Evolutionary conservation across 2,797 vertebrate genomes (phyloP).

Genomic region (Setipinna tenuifilis): DNA sequence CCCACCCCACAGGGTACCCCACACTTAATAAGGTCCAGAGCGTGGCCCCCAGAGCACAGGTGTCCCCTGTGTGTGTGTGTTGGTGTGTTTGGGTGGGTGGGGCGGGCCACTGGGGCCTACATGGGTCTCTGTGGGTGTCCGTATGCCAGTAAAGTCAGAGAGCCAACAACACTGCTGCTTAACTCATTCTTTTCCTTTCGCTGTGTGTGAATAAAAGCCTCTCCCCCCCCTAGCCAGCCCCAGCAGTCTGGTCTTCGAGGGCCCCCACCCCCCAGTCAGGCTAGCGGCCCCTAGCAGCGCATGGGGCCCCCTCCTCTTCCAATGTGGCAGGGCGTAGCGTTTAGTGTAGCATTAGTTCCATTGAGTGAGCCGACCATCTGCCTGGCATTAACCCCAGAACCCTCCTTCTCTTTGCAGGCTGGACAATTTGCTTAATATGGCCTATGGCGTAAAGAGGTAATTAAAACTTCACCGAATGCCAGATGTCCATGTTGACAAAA

Average conservation of each 20-base stretch:
- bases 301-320: constrained; percentile 72
- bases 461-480: constrained; percentile 99
- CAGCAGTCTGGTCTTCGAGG: constrained; percentile 73
- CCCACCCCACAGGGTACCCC: background rate
- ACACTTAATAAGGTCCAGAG: background rate
- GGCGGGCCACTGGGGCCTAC: constrained; percentile 45
- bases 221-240: constrained; percentile 62
- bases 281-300: constrained; percentile 73
- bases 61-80: background rate
- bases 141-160: constrained; percentile 42
- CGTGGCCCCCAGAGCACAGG: background rate
- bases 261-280: constrained; percentile 55
- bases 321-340: constrained; percentile 70
- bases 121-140: constrained; percentile 40
- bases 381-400: constrained; percentile 99
- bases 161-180: constrained; percentile 42
- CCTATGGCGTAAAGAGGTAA: constrained; percentile 99
- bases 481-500: constrained; percentile 99
- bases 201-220: constrained; percentile 62
- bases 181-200: constrained; percentile 60
- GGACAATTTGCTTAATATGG: constrained; percentile 99
- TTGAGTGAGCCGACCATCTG: constrained; percentile 99
- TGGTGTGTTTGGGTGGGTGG: background rate
- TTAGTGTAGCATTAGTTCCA: constrained; percentile 97
- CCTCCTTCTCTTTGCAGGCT: constrained; percentile 99